A percentile compares a stretch with the other conserved stretches of the same genome.
phyloP scores from a whole-genome alignment of 2,888 invertebrate genomes.

The Orgyia antiqua region DNA sequence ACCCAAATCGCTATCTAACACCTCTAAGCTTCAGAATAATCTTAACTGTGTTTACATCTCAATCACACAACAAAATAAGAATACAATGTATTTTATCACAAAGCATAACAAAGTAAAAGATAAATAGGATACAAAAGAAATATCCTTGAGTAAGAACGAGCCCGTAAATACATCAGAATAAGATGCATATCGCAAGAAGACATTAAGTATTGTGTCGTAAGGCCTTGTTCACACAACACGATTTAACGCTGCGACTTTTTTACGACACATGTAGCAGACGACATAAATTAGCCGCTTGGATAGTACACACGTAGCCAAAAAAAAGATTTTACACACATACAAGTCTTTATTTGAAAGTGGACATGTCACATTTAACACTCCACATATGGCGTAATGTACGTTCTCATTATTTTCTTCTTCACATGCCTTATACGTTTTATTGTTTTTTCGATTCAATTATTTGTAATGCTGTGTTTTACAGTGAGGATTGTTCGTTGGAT shows the following conservation, averaged over 20 bases:
- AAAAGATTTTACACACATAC: too few species aligned
- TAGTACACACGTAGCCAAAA: too few species aligned
- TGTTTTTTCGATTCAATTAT: too few species aligned
- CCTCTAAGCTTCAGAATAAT: not conserved
- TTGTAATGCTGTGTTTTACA: too few species aligned
- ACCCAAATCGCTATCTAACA: slow-evolving; percentile 4
- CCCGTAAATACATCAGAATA: slow-evolving; percentile 20
- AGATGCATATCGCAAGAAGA: slow-evolving; percentile 25
- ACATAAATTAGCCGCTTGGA: too few species aligned
- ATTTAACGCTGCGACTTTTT: slow-evolving; percentile 6
- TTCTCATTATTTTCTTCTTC: too few species aligned
- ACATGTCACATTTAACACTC: too few species aligned
- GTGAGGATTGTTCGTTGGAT: too few species aligned
- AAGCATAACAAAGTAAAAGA: slow-evolving; percentile 14
- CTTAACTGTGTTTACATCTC: not conserved
- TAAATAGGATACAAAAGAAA: slow-evolving; percentile 18
- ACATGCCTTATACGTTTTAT: too few species aligned
- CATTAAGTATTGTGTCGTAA: slow-evolving; percentile 25
- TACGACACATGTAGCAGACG: slow-evolving; percentile 3
- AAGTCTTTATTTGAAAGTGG: too few species aligned
- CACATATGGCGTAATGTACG: too few species aligned
- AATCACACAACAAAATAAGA: slow-evolving; percentile 1
- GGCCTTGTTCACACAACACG: slow-evolving; percentile 10
- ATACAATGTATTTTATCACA: slow-evolving; percentile 9
- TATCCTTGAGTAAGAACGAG: slow-evolving; percentile 23